Percentiles rank a stretch among this genome's conserved stretches.
phyloP scores from a whole-genome alignment of 2,888 invertebrate genomes.

The Sturmia bella region DNA sequence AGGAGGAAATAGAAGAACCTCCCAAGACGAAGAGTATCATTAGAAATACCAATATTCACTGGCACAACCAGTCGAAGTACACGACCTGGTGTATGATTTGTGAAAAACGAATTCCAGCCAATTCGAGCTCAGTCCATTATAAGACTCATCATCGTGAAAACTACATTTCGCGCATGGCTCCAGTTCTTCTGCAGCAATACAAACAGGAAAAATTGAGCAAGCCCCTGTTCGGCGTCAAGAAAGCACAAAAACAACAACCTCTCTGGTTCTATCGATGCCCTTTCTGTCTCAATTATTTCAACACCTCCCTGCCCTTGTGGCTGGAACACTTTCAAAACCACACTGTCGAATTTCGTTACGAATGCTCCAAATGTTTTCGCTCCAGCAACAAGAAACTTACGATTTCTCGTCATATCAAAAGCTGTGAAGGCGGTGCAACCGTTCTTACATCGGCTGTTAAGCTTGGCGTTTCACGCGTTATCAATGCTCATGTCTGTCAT shows the following conservation, averaged over 20 bases:
- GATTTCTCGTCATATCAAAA: constrained; percentile 46
- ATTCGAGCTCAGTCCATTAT: constrained; percentile 79
- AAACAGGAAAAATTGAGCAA: constrained; percentile 67
- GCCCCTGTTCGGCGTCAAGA: constrained; percentile 69
- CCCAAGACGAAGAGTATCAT: constrained; percentile 41
- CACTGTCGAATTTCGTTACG: constrained; percentile 89
- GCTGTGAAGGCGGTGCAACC: constrained; percentile 59
- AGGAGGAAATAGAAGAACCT: constrained; percentile 21
- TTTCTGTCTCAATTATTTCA: constrained; percentile 75
- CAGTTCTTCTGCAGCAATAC: constrained; percentile 72
- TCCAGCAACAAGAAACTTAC: constrained; percentile 43
- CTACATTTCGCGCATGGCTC: constrained; percentile 76
- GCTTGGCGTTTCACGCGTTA: constrained; percentile 38
- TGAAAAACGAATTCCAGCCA: constrained; percentile 47
- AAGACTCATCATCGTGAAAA: constrained; percentile 75
- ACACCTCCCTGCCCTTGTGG: constrained; percentile 73
- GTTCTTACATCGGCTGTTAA: constrained; percentile 50
- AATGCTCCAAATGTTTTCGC: constrained; percentile 84
- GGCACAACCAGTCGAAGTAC: constrained; percentile 77
- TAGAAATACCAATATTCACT: constrained; percentile 74
- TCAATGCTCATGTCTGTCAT: constrained; percentile 85
- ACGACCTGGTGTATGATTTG: constrained; percentile 75
- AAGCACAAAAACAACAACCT: not conserved
- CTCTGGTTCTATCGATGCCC: constrained; percentile 74
- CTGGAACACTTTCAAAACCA: constrained; percentile 88